Conservation (phyloP, 2,113 vertebrate species). For the Paradisaea rubra region DNA sequence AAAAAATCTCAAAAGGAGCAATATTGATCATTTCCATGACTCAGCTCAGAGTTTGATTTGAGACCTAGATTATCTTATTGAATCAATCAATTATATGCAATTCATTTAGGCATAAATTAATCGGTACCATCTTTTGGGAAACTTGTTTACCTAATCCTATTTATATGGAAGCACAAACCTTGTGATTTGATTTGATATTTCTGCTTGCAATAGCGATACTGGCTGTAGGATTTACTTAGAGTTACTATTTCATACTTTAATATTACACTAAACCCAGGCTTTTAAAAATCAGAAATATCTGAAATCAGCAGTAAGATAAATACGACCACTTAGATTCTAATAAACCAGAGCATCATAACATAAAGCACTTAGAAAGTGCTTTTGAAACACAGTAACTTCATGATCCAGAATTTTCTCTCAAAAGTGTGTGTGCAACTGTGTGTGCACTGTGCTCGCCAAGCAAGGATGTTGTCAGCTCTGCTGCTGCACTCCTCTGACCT, state of each 20-base stretch:
- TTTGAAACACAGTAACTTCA: not conserved
- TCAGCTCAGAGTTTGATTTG: not conserved
- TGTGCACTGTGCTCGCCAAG: not conserved
- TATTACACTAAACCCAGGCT: not conserved
- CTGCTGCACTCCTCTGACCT: not conserved
- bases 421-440: fast-evolving
- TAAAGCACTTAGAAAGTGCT: not conserved
- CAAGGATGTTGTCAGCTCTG: not conserved
- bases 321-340: not conserved
- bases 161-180: not conserved
- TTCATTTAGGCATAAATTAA: not conserved
- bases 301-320: not conserved
- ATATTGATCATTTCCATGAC: not conserved
- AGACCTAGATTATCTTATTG: not conserved
- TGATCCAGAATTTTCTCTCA: not conserved
- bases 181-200: not conserved
- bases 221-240: not conserved
- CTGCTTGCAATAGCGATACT: not conserved
- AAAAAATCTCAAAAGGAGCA: not conserved
- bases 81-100: not conserved
- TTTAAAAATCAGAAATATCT: not conserved
- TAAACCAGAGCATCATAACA: not conserved
- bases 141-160: not conserved
- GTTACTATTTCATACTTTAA: not conserved
- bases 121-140: not conserved